These are phyloP conservation scores for Pseudochaenichthys georgianus DNA, from an alignment of 2,797 vertebrate species.

Conservation along the genomic window DNA sequence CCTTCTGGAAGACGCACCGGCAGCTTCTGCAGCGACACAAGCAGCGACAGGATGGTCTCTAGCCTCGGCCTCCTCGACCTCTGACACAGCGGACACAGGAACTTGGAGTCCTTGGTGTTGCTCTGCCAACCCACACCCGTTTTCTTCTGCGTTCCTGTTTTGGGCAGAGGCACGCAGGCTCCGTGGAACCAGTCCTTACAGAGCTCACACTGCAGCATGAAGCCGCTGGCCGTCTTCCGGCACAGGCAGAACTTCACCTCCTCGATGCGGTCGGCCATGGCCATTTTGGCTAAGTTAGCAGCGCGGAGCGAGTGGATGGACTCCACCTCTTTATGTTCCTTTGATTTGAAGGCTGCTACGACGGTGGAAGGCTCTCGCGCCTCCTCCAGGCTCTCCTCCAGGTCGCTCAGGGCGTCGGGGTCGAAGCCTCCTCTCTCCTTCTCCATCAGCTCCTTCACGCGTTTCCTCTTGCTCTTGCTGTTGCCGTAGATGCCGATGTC, in stretches of 20 bases:
- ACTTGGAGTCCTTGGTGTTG: conserved; percentile 95
- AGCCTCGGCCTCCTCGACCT: conserved; percentile 94
- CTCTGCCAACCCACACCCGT: conserved; percentile 89
- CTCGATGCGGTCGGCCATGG: conserved; percentile 96
- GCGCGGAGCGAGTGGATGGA: conserved; percentile 95
- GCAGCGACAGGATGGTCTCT: conserved; percentile 95
- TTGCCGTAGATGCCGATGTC: conserved; percentile 96
- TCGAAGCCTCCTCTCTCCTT: conserved; percentile 92
- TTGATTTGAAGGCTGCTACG: conserved; percentile 95
- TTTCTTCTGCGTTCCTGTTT: conserved; percentile 94
- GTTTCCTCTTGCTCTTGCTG: conserved; percentile 94
- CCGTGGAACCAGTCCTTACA: conserved; percentile 99
- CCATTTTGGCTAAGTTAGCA: conserved; percentile 97
- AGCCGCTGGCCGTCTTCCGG: conserved; percentile 94
- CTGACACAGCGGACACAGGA: conserved; percentile 96
- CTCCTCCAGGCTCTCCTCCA: conserved; percentile 92
- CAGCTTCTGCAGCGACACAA: conserved; percentile 98
- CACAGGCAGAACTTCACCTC: conserved; percentile 99
- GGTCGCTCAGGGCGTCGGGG: conserved; percentile 90
- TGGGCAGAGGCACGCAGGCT: conserved; percentile 95
- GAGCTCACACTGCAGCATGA: conserved; percentile 98
- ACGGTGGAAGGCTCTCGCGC: conserved; percentile 92
- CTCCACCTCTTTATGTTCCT: conserved; percentile 95
- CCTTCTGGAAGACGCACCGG: conserved; percentile 96
- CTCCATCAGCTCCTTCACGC: conserved; percentile 94